These are phyloP conservation scores for Crocuta crocuta DNA, from an alignment of 2,113 vertebrate genomes.

Conservation along the genomic window DNA sequence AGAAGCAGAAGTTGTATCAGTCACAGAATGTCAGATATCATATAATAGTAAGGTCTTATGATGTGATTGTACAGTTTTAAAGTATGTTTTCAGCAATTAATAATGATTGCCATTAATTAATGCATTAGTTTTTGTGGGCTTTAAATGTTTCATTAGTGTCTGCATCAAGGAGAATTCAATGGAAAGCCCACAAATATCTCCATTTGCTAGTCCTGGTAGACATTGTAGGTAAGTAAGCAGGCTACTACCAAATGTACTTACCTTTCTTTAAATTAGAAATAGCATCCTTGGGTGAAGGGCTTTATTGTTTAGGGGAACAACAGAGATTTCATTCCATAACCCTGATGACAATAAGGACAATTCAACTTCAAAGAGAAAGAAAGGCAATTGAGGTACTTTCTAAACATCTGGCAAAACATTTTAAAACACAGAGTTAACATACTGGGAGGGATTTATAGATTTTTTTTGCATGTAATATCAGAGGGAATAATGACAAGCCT, in stretches of 20 bases:
- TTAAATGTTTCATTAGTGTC: not conserved
- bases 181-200: not conserved
- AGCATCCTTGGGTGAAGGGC: not conserved
- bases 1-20: not conserved
- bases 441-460: not conserved
- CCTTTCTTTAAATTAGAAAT: not conserved
- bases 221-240: not conserved
- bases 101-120: not conserved
- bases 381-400: not conserved
- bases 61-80: not conserved
- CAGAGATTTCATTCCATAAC: not conserved
- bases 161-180: not conserved
- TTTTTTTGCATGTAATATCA: not conserved
- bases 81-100: not conserved
- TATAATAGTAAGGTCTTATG: too few relatives aligned
- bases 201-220: rapidly evolving
- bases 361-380: not conserved
- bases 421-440: not conserved
- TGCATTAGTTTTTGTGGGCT: not conserved
- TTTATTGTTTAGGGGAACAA: not conserved
- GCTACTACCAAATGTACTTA: too few relatives aligned
- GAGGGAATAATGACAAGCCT: not conserved
- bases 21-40: not conserved
- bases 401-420: not conserved
- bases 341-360: not conserved